Conservation (phyloP, 2,797 vertebrate species). For the Vireo griseus region DNA sequence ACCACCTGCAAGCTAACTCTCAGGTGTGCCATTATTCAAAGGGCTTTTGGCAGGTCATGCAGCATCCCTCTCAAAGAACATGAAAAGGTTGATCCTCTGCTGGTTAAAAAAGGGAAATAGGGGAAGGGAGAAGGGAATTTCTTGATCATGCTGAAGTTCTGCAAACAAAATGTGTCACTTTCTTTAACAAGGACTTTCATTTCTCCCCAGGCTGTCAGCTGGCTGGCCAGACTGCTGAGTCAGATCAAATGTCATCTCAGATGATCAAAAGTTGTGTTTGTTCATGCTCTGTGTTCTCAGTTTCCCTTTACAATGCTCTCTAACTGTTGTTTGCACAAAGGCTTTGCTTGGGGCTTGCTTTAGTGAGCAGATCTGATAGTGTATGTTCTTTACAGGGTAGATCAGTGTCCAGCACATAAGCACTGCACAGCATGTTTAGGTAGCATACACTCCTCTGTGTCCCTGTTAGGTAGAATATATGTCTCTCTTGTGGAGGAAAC, state of each 20-base stretch:
- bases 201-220: not conserved
- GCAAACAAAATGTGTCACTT: not conserved
- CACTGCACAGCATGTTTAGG: not conserved
- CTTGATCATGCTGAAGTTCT: not conserved
- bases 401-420: not conserved
- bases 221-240: not conserved
- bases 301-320: not conserved
- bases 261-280: not conserved
- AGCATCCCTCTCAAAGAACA: not conserved
- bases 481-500: not conserved
- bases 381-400: not conserved
- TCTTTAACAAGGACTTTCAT: not conserved
- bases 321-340: not conserved
- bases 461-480: not conserved
- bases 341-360: not conserved
- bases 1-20: not conserved
- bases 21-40: not conserved
- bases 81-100: not conserved
- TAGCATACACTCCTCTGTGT: not conserved
- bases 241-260: not conserved
- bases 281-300: rapidly evolving
- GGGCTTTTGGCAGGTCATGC: not conserved
- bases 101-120: not conserved
- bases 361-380: not conserved
- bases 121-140: not conserved